A percentile compares a stretch with the other conserved stretches of the same genome.
Evolutionary conservation across 2,888 invertebrate species (phyloP).

Genomic region (Pristionchus entomophagus): DNA sequence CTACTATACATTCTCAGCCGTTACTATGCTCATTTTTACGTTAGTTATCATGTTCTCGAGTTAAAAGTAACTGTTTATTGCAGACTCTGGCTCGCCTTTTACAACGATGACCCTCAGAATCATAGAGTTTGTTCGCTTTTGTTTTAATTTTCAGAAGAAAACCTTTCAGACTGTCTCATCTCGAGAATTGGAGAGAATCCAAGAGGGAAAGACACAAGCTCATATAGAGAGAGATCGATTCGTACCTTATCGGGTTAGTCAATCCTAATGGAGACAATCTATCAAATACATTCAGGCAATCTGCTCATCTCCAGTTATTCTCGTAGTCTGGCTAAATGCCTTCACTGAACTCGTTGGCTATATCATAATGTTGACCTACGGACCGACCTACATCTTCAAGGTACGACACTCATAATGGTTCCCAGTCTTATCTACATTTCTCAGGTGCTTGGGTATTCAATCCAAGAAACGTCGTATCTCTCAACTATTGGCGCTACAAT

Average conservation of each 20-base stretch:
- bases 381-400: slow-evolving; percentile 68
- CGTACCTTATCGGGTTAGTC: slow-evolving; percentile 33
- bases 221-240: slow-evolving; percentile 47
- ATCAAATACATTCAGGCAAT: neutral
- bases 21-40: slow-evolving; percentile 54
- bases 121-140: neutral
- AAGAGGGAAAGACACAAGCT: slow-evolving; percentile 39
- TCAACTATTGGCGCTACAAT: slow-evolving; percentile 49
- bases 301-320: slow-evolving; percentile 48
- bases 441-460: slow-evolving; percentile 46
- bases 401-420: slow-evolving; percentile 46
- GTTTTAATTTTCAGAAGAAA: no score
- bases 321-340: slow-evolving; percentile 69
- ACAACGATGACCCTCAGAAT: slow-evolving; percentile 44
- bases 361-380: slow-evolving; percentile 70
- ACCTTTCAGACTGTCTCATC: slow-evolving; percentile 6
- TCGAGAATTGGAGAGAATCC: slow-evolving; percentile 25
- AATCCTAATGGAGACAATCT: neutral
- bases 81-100: slow-evolving; percentile 27
- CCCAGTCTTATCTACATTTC: neutral
- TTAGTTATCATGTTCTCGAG: neutral
- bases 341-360: slow-evolving; percentile 70
- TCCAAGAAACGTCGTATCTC: slow-evolving; percentile 45
- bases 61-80: neutral
- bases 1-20: slow-evolving; percentile 43